These are phyloP conservation scores for Colaptes auratus DNA, from an alignment of 2,113 vertebrate species.

Conservation along the genomic window DNA sequence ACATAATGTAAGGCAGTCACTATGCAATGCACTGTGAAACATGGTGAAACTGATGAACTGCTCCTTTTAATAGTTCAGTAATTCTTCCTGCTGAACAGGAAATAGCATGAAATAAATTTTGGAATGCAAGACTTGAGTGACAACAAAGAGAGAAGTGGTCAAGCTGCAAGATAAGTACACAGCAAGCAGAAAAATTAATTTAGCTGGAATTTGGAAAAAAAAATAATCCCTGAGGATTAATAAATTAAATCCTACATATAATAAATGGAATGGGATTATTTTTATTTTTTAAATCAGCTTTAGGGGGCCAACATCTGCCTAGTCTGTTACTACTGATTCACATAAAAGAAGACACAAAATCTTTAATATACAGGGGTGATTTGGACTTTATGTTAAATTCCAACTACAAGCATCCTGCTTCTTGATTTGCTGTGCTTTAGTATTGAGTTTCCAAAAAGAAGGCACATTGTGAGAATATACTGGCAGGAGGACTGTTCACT, in stretches of 20 bases:
- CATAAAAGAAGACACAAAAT: neutral
- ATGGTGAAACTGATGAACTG: neutral
- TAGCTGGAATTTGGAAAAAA: neutral
- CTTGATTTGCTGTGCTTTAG: neutral
- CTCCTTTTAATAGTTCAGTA: neutral
- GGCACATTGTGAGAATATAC: neutral
- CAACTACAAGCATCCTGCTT: neutral
- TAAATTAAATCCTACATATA: neutral
- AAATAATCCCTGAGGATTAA: neutral
- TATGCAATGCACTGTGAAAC: neutral
- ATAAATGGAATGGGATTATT: neutral
- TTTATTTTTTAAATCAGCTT: neutral
- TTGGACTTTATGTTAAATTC: neutral
- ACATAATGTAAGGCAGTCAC: neutral
- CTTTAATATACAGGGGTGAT: neutral
- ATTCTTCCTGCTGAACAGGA: neutral
- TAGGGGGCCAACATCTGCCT: neutral
- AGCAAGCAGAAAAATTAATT: neutral
- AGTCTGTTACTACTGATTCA: neutral
- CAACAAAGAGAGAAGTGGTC: neutral
- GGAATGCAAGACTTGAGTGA: neutral
- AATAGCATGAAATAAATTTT: neutral
- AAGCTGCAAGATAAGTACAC: neutral
- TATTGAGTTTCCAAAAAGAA: neutral
- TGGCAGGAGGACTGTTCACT: neutral